Evolutionary conservation across 2,797 vertebrate genomes (phyloP).

Genomic region (Poecilia picta): DNA sequence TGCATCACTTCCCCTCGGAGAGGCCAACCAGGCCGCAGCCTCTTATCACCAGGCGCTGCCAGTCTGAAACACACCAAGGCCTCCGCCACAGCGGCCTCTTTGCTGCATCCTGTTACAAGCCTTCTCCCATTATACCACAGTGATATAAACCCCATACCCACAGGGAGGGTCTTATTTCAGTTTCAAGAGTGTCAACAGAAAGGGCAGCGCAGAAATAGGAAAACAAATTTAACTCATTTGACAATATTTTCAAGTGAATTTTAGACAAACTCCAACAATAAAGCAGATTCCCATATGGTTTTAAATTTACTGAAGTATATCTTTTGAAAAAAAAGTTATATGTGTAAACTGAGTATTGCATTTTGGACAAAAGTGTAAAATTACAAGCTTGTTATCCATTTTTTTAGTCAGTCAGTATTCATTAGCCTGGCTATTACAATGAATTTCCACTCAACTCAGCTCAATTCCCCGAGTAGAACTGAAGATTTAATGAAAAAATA

Average conservation of each 20-base stretch:
- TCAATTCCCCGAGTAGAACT: no score
- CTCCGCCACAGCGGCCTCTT: constrained; percentile 51
- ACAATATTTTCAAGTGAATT: constrained; percentile 24
- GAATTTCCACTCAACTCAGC: no score
- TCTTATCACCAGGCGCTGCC: constrained; percentile 82
- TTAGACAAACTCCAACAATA: not conserved
- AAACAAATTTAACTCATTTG: constrained; percentile 49
- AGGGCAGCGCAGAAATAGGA: constrained; percentile 28
- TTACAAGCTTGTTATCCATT: not conserved
- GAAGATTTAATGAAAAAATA: no score
- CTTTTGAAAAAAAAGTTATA: not conserved
- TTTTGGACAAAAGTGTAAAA: constrained; percentile 4
- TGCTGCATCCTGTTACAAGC: constrained; percentile 48
- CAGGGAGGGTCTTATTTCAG: constrained; percentile 45
- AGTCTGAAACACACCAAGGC: constrained; percentile 65
- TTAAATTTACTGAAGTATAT: not conserved
- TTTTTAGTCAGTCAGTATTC: not conserved
- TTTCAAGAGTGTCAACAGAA: constrained; percentile 45
- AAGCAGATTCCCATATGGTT: not conserved
- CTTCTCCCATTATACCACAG: constrained; percentile 51
- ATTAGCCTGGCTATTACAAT: not conserved
- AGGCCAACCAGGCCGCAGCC: constrained; percentile 74
- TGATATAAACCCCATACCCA: constrained; percentile 47
- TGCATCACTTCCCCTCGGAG: constrained; percentile 81
- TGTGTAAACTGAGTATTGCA: not conserved